Conservation (phyloP, 2,113 vertebrate genomes). For the Cacatua alba region DNA sequence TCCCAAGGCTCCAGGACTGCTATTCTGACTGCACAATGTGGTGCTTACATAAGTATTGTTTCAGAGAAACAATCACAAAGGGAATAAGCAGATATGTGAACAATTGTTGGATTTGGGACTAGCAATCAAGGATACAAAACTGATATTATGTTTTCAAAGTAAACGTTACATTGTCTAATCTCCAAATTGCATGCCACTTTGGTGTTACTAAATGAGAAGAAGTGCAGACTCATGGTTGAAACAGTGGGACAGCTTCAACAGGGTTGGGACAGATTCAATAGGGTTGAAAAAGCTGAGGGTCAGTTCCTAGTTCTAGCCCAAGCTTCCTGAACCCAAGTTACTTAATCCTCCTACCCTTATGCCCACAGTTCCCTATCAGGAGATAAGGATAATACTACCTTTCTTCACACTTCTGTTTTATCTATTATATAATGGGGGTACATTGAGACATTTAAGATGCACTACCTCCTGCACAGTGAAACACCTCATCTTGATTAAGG, state of each 20-base stretch:
- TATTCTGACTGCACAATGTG: neutral
- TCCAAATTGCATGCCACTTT: neutral
- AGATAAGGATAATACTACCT: neutral
- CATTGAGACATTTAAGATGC: neutral
- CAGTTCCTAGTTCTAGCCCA: neutral
- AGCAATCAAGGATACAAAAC: neutral
- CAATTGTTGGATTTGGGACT: neutral
- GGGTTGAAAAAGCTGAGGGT: neutral
- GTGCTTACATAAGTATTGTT: neutral
- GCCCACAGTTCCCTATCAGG: neutral
- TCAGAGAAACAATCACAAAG: neutral
- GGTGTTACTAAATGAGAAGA: slow-evolving; percentile 3
- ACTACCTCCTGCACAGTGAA: neutral
- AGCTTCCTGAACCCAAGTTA: neutral
- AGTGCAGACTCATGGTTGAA: neutral
- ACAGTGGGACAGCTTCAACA: neutral
- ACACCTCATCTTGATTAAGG: neutral
- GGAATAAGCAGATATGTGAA: neutral
- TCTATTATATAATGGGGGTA: neutral
- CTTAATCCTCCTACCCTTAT: neutral
- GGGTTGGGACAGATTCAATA: too few relatives aligned
- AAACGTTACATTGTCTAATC: neutral
- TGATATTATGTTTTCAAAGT: neutral
- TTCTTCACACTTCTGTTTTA: neutral
- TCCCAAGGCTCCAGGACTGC: neutral